These are phyloP conservation scores for Premnoplex brunnescens DNA, from an alignment of 2,797 vertebrate species.

Conservation along the genomic window DNA sequence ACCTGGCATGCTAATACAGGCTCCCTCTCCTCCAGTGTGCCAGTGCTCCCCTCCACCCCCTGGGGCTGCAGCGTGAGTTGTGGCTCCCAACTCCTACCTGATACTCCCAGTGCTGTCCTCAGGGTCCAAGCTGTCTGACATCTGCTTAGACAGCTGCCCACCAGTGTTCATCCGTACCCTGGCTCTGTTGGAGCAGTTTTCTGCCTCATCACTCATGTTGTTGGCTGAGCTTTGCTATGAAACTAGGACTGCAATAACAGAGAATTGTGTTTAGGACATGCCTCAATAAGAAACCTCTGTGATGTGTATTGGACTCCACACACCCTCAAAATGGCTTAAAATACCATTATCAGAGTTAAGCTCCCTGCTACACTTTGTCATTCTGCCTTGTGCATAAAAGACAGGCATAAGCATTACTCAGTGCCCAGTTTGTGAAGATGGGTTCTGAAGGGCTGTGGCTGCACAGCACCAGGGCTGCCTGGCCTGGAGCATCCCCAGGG, in stretches of 20 bases:
- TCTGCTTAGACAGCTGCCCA: background rate
- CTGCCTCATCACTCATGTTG: constrained; percentile 25
- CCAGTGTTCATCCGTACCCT: background rate
- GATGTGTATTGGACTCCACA: background rate
- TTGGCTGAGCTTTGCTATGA: constrained; percentile 20
- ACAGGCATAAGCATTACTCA: accelerated
- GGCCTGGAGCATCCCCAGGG: background rate
- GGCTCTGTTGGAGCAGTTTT: background rate
- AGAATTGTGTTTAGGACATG: background rate
- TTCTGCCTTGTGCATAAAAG: background rate
- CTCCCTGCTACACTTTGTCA: background rate
- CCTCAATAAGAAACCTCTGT: background rate
- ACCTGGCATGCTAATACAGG: background rate
- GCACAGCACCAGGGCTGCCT: accelerated
- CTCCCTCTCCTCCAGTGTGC: background rate
- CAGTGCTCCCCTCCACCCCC: background rate
- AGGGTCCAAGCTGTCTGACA: background rate
- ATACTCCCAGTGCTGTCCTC: background rate
- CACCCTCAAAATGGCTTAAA: background rate
- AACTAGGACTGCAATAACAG: constrained; percentile 8
- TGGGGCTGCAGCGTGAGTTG: background rate
- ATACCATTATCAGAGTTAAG: background rate
- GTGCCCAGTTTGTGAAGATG: background rate
- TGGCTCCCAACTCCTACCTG: constrained; percentile 14
- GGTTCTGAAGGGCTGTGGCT: background rate